Percentiles rank a stretch among this genome's conserved stretches.
Evolutionary conservation across 2,797 vertebrate genomes (phyloP).

Genomic region (Gastrophryne carolinensis): DNA sequence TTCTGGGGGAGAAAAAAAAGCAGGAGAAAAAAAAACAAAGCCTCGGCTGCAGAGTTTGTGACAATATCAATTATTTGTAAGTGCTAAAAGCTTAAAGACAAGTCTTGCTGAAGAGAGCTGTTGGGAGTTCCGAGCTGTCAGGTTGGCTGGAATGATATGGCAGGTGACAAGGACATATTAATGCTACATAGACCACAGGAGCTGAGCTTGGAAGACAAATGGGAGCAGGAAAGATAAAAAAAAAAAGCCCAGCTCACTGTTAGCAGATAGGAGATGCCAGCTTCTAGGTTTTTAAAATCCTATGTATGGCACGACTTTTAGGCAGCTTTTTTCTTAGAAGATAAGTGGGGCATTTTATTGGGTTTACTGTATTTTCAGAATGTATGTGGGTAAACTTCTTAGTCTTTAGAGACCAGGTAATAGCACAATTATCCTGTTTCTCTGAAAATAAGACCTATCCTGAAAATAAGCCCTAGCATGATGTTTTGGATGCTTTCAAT

Average conservation of each 20-base stretch:
- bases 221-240: slow-evolving; percentile 61
- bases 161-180: slow-evolving; percentile 94
- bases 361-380: too few relatives aligned
- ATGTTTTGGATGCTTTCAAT: too few relatives aligned
- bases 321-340: neutral
- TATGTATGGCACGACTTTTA: too few relatives aligned
- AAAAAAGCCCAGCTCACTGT: slow-evolving; percentile 1
- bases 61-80: slow-evolving; percentile 99
- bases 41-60: slow-evolving; percentile 90
- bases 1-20: slow-evolving; percentile 66
- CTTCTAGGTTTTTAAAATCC: neutral
- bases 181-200: slow-evolving; percentile 79
- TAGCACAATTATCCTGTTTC: too few relatives aligned
- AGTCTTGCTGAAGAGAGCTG: slow-evolving; percentile 86
- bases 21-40: neutral
- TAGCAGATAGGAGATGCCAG: too few relatives aligned
- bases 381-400: too few relatives aligned
- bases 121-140: slow-evolving; percentile 82
- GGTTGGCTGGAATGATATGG: slow-evolving; percentile 85
- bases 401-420: too few relatives aligned
- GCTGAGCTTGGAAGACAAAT: slow-evolving; percentile 94
- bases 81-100: slow-evolving; percentile 87
- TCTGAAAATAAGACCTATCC: too few relatives aligned
- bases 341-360: too few relatives aligned
- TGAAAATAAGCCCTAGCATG: too few relatives aligned